Evolutionary conservation across 2,888 invertebrate species (phyloP).

Genomic region (Netelia inedita): DNA sequence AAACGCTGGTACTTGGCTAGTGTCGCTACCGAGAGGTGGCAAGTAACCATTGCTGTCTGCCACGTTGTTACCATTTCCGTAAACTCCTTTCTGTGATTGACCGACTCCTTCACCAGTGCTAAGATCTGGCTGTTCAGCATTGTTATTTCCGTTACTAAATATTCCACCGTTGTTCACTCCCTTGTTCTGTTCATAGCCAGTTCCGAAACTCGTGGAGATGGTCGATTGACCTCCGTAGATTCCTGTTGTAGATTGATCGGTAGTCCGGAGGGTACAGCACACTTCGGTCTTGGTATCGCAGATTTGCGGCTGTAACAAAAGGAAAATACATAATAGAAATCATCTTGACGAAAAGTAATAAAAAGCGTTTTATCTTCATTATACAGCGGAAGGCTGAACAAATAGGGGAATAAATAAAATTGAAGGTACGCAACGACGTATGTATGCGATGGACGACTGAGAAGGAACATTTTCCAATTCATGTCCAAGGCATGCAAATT

Average conservation of each 20-base stretch:
- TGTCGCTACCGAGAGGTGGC: slow-evolving; percentile 76
- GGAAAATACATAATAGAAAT: slow-evolving; percentile 41
- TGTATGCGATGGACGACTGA: not conserved
- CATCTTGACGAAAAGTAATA: not conserved
- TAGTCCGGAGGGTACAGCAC: slow-evolving; percentile 76
- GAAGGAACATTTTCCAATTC: slow-evolving; percentile 19
- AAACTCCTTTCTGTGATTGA: slow-evolving; percentile 52
- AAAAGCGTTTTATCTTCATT: not conserved
- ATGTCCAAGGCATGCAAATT: slow-evolving; percentile 7
- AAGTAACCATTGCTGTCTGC: slow-evolving; percentile 75
- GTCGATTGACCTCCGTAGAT: slow-evolving; percentile 29
- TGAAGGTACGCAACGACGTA: too few species aligned
- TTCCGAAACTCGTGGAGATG: slow-evolving; percentile 54
- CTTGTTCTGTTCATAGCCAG: slow-evolving; percentile 36
- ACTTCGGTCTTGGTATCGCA: slow-evolving; percentile 75
- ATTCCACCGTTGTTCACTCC: slow-evolving; percentile 64
- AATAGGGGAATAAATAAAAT: not conserved
- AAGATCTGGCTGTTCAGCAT: slow-evolving; percentile 68
- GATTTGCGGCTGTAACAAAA: slow-evolving; percentile 75
- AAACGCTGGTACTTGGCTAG: slow-evolving; percentile 73
- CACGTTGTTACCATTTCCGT: slow-evolving; percentile 22
- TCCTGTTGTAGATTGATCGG: slow-evolving; percentile 60
- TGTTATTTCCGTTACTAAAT: slow-evolving; percentile 69
- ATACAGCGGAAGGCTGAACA: not conserved
- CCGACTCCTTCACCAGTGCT: slow-evolving; percentile 68